Evolutionary conservation across 2,888 invertebrate genomes (phyloP).

Genomic region (Agapostemon virescens): DNA sequence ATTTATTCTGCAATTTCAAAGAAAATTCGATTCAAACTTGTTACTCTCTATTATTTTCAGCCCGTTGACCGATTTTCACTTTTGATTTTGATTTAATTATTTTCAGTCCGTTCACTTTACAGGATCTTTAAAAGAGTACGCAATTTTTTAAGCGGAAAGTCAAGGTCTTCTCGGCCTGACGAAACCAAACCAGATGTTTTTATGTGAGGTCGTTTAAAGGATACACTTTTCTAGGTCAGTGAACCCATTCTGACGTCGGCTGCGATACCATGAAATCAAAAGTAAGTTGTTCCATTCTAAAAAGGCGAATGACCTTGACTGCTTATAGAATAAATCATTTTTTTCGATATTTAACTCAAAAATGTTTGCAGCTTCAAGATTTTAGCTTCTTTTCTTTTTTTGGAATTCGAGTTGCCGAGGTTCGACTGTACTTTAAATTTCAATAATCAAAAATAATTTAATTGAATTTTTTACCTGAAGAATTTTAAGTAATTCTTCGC

Average conservation of each 20-base stretch:
- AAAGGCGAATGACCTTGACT: background rate
- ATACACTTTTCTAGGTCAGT: background rate
- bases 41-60: background rate
- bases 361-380: background rate
- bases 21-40: conserved; percentile 4
- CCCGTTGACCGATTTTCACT: background rate
- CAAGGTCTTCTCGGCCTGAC: background rate
- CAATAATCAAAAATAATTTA: too few relatives aligned
- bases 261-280: background rate
- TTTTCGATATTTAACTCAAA: background rate
- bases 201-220: too few relatives aligned
- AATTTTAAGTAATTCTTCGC: conserved; percentile 48
- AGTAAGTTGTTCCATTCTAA: background rate
- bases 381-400: background rate
- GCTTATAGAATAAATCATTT: background rate
- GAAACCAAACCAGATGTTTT: too few relatives aligned
- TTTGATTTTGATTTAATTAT: too few relatives aligned
- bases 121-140: too few relatives aligned
- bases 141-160: background rate
- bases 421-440: background rate
- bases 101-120: too few relatives aligned
- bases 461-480: conserved; percentile 44
- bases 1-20: conserved; percentile 45
- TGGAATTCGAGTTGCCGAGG: background rate
- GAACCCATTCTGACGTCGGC: background rate